Conservation (phyloP, 2,113 vertebrate species). For the Bujurquina vittata region DNA sequence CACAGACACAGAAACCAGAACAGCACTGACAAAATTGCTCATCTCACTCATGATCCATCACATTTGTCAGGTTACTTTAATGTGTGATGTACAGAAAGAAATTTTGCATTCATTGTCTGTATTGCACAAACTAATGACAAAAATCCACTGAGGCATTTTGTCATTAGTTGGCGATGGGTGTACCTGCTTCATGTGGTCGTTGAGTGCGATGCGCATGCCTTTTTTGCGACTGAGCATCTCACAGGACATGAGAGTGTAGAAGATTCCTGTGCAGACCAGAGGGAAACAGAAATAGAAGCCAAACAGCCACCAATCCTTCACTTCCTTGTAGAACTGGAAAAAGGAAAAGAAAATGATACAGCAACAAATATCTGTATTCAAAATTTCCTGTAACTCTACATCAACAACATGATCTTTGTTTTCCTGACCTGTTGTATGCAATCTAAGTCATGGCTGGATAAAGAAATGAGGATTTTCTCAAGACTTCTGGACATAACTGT, state of each 20-base stretch:
- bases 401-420: not conserved
- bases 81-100: not conserved
- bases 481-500: not conserved
- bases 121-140: not conserved
- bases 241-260: constrained; percentile 92
- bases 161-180: not conserved
- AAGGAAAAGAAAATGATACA: not conserved
- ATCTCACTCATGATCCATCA: not conserved
- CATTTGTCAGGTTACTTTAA: not conserved
- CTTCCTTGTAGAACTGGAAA: constrained; percentile 85
- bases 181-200: constrained; percentile 94
- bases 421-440: not conserved
- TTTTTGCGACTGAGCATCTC: constrained; percentile 92
- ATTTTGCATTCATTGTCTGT: not conserved
- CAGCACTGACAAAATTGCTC: not conserved
- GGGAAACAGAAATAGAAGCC: constrained; percentile 93
- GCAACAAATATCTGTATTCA: not conserved
- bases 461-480: not conserved
- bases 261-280: constrained; percentile 88
- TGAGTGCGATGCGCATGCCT: constrained; percentile 89
- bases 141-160: not conserved
- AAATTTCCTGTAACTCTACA: not conserved
- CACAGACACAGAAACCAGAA: constrained; percentile 14
- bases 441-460: not conserved
- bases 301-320: constrained; percentile 93